These are phyloP conservation scores for Enteromius treurensis DNA, from an alignment of 2,797 vertebrate genomes.

Conservation along the genomic window DNA sequence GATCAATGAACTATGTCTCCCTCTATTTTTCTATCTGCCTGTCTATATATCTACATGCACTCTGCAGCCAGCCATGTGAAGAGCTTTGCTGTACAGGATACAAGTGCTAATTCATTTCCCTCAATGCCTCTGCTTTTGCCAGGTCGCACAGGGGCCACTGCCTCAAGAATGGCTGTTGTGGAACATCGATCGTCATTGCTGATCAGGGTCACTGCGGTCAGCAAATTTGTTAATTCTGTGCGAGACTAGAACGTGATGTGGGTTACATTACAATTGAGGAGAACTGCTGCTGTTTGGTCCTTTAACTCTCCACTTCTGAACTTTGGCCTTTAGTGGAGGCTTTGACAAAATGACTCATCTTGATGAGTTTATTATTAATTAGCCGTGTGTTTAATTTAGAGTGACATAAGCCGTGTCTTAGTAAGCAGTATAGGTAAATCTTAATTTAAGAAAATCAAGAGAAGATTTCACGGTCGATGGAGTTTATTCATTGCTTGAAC, in stretches of 20 bases:
- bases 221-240: conserved; percentile 30
- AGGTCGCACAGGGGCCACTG: conserved; percentile 35
- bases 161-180: conserved; percentile 18
- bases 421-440: neutral
- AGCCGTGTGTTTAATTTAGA: neutral
- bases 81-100: conserved; percentile 27
- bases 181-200: conserved; percentile 23
- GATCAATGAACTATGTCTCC: conserved; percentile 32
- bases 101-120: conserved; percentile 35
- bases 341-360: conserved; percentile 8
- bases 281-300: neutral
- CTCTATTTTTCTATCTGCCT: conserved; percentile 31
- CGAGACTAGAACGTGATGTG: conserved; percentile 2
- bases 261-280: conserved; percentile 5
- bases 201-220: conserved; percentile 38
- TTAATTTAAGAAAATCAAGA: conserved; percentile 3
- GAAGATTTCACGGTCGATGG: neutral
- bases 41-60: conserved; percentile 23
- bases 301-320: neutral
- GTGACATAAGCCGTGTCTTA: neutral
- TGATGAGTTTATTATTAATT: neutral
- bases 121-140: conserved; percentile 13
- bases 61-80: conserved; percentile 19
- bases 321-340: neutral
- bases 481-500: conserved; percentile 11